phyloP scores from a whole-genome alignment of 2,797 vertebrate genomes.

The Rhincodon typus region DNA sequence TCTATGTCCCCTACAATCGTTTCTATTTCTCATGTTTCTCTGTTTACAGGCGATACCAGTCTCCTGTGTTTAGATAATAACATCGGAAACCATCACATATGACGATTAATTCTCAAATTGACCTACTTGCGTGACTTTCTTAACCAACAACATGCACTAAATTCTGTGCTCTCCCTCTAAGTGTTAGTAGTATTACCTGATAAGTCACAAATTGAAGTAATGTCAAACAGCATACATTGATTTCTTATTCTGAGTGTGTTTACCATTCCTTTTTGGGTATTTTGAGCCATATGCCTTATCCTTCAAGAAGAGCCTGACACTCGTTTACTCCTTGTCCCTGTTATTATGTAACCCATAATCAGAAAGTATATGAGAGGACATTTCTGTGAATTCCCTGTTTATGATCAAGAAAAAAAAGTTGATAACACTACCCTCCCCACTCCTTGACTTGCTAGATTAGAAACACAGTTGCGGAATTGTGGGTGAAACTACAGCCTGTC shows the following conservation, averaged over 20 bases:
- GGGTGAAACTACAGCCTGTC: neutral
- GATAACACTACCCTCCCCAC: neutral
- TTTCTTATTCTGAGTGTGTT: neutral
- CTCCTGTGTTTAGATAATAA: neutral
- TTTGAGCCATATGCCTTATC: neutral
- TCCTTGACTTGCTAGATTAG: neutral
- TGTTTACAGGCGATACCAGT: neutral
- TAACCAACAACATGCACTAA: neutral
- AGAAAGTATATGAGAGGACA: neutral
- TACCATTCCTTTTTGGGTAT: neutral
- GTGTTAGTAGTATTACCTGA: neutral
- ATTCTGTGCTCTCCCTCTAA: neutral
- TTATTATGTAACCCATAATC: neutral
- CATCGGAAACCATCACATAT: neutral
- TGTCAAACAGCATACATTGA: neutral
- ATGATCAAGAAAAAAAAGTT: neutral
- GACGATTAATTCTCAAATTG: neutral
- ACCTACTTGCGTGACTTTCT: neutral
- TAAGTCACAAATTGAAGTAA: neutral
- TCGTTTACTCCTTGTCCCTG: neutral
- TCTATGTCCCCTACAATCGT: neutral
- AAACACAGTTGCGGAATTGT: neutral
- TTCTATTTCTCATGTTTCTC: neutral
- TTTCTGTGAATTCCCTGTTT: neutral
- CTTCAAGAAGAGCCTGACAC: neutral